These are phyloP conservation scores for Thermophis baileyi DNA, from an alignment of 2,113 vertebrate species.

Conservation along the genomic window DNA sequence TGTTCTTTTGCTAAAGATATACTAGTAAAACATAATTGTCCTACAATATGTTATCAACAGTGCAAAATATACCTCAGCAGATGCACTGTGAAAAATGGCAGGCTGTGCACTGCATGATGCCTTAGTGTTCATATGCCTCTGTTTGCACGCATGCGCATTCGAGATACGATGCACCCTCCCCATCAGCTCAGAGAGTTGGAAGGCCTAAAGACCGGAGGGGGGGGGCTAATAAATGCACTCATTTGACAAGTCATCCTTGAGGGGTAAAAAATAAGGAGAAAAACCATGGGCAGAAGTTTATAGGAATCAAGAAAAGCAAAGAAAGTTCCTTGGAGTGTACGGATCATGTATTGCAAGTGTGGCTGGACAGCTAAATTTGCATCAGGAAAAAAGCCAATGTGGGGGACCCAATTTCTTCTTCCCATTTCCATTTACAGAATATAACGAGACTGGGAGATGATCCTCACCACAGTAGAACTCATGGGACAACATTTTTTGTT, in stretches of 20 bases:
- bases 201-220: not conserved
- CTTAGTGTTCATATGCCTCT: not conserved
- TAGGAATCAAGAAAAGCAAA: not conserved
- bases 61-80: constrained; percentile 9
- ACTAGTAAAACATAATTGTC: constrained; percentile 13
- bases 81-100: constrained; percentile 11
- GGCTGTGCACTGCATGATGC: not conserved
- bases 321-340: not conserved
- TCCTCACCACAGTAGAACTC: not conserved
- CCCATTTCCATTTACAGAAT: not conserved
- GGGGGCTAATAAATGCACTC: too few relatives aligned
- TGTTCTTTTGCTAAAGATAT: not conserved
- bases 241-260: not conserved
- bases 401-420: not conserved
- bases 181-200: not conserved
- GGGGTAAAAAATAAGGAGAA: not conserved
- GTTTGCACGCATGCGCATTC: not conserved
- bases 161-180: not conserved
- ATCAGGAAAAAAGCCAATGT: not conserved
- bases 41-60: constrained; percentile 2
- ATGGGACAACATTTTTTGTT: not conserved
- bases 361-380: not conserved
- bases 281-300: not conserved
- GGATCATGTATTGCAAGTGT: not conserved
- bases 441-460: not conserved